Conservation (phyloP, 2,888 invertebrate species). For the Trichopoda pennipes region DNA sequence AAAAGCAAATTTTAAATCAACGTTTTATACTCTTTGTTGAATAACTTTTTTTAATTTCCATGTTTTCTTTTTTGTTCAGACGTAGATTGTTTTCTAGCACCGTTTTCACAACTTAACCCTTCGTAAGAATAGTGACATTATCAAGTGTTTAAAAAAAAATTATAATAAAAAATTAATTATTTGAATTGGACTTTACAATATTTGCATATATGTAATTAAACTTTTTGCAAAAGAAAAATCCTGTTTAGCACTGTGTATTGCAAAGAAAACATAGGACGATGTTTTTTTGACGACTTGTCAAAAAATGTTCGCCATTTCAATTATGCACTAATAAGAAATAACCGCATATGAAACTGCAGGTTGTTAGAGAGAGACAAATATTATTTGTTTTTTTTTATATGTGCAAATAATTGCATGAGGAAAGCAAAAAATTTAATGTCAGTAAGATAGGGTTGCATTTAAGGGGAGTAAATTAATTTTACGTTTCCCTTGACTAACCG, state of each 20-base stretch:
- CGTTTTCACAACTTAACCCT: neutral
- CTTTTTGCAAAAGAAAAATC: conserved; percentile 45
- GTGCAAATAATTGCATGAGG: conserved; percentile 56
- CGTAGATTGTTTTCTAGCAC: conserved; percentile 26
- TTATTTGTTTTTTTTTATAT: neutral
- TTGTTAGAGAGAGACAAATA: conserved; percentile 55
- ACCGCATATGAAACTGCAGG: conserved; percentile 32
- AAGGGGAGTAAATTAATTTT: conserved; percentile 22
- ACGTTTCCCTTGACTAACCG: too few relatives aligned
- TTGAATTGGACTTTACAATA: neutral
- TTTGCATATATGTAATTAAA: conserved; percentile 20
- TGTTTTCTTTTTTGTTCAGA: conserved; percentile 27
- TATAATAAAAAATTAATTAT: conserved; percentile 8
- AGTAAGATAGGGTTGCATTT: conserved; percentile 42
- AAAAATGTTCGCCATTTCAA: conserved; percentile 69
- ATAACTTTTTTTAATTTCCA: conserved; percentile 19
- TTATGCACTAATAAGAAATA: conserved; percentile 50
- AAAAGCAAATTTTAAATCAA: conserved; percentile 5
- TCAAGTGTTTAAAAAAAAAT: conserved; percentile 20
- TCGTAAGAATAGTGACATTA: conserved; percentile 21
- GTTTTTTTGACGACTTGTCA: conserved; percentile 66
- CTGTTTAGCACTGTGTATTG: conserved; percentile 44
- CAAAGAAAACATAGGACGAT: conserved; percentile 49
- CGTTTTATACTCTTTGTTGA: conserved; percentile 26
- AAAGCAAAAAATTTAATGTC: conserved; percentile 28